Percentiles rank a stretch among this genome's conserved stretches.
Evolutionary conservation across 2,888 invertebrate species (phyloP).

Genomic region (Drosophila setosimentum): DNA sequence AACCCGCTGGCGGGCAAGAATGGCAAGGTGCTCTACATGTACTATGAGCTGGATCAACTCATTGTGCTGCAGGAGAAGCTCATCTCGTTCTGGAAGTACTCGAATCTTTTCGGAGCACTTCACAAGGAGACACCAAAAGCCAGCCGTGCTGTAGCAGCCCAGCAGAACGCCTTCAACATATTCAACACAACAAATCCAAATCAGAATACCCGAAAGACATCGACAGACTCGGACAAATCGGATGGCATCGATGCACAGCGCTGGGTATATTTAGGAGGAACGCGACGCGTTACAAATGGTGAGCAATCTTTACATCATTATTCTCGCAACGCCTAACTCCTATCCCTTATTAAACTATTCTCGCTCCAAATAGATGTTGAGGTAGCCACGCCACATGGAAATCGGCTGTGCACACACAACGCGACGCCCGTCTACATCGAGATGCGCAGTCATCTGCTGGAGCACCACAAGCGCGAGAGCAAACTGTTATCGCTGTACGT

Average conservation of each 20-base stretch:
- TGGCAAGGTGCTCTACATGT: constrained; percentile 81
- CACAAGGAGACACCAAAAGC: constrained; percentile 28
- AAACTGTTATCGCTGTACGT: constrained; percentile 83
- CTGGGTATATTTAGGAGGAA: constrained; percentile 82
- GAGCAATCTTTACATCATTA: constrained; percentile 12
- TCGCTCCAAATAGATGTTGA: constrained; percentile 78
- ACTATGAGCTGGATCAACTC: constrained; percentile 82
- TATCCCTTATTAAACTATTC: not conserved
- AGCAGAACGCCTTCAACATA: constrained; percentile 10
- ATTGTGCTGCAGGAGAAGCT: constrained; percentile 82
- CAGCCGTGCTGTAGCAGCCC: not conserved
- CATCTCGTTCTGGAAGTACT: constrained; percentile 84
- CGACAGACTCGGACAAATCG: constrained; percentile 22
- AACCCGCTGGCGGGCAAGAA: constrained; percentile 82
- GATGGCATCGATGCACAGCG: constrained; percentile 32
- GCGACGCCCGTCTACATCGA: constrained; percentile 84
- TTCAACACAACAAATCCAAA: constrained; percentile 5
- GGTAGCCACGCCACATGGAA: constrained; percentile 76
- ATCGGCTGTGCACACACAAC: constrained; percentile 83
- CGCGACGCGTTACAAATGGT: constrained; percentile 78
- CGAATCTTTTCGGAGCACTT: constrained; percentile 78
- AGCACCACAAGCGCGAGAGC: constrained; percentile 80
- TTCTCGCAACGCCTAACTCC: not conserved
- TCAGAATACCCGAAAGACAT: not conserved
- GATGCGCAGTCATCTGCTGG: constrained; percentile 80